These are phyloP conservation scores for Gambusia yucatana DNA, from an alignment of 2,797 vertebrate genomes.

Conservation along the genomic window DNA sequence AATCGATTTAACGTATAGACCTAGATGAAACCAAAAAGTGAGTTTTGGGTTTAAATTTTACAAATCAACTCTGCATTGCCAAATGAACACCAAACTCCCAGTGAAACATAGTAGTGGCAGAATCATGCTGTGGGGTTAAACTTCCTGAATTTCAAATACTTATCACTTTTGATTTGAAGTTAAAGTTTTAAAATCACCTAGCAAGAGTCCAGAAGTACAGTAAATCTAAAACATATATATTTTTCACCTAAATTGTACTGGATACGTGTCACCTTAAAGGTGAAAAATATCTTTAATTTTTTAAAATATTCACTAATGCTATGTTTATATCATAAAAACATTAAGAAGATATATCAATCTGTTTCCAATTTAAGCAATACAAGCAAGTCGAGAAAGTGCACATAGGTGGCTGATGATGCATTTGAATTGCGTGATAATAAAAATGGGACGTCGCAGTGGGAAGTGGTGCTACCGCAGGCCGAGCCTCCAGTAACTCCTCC, in stretches of 20 bases:
- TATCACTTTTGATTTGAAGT: neutral
- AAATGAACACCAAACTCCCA: neutral
- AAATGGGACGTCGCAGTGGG: neutral
- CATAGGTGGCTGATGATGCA: neutral
- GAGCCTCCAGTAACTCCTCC: conserved; percentile 20
- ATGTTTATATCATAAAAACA: neutral
- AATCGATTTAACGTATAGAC: too few relatives aligned
- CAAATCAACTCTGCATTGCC: too few relatives aligned
- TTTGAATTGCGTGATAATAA: neutral
- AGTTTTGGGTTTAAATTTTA: too few relatives aligned
- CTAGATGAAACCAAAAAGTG: too few relatives aligned
- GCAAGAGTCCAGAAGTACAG: neutral
- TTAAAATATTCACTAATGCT: neutral
- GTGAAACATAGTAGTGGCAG: neutral
- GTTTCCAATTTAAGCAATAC: neutral
- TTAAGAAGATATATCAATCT: neutral
- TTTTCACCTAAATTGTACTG: neutral
- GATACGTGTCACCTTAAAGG: neutral
- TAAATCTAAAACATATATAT: too few relatives aligned
- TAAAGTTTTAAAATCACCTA: neutral
- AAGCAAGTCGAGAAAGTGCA: neutral
- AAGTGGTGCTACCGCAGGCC: conserved; percentile 54
- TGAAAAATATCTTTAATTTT: neutral
- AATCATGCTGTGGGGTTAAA: neutral
- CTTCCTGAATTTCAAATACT: neutral